phyloP scores from a whole-genome alignment of 2,888 invertebrate genomes.

The Pachymerium ferrugineum region DNA sequence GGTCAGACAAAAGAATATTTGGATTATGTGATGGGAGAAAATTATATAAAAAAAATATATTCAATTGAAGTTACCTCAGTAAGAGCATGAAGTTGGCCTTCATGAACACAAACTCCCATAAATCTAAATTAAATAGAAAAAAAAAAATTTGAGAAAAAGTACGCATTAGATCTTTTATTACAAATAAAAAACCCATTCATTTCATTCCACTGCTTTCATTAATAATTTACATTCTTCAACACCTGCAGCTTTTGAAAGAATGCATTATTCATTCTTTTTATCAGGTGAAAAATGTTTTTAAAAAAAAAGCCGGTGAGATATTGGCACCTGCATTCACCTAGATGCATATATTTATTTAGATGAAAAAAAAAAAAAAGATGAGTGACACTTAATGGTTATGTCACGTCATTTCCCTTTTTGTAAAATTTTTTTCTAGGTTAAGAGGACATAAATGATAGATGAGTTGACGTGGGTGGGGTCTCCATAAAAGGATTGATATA shows the following conservation, averaged over 20 bases:
- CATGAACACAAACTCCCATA: conserved; percentile 93
- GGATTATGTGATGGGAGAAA: neutral
- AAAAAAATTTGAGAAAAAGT: too few relatives aligned
- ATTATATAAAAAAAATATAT: neutral
- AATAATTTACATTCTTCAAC: too few relatives aligned
- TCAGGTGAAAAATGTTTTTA: too few relatives aligned
- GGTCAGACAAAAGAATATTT: neutral
- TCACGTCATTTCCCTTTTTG: neutral
- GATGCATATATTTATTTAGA: too few relatives aligned
- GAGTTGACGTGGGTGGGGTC: neutral
- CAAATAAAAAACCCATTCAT: too few relatives aligned
- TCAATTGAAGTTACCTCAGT: conserved; percentile 60
- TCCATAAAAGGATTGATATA: neutral
- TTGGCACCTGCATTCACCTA: too few relatives aligned
- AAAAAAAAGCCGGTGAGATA: too few relatives aligned
- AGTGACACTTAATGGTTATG: neutral
- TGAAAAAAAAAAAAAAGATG: too few relatives aligned
- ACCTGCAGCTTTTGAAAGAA: too few relatives aligned
- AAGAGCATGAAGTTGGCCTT: conserved; percentile 89
- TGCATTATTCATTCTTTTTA: too few relatives aligned
- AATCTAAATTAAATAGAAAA: conserved; percentile 58
- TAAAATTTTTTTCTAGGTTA: neutral
- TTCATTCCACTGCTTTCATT: too few relatives aligned
- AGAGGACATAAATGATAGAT: neutral
- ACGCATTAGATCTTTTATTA: too few relatives aligned